These are phyloP conservation scores for Hipparchia sbordonii DNA, from an alignment of 2,888 invertebrate species.

Conservation along the genomic window DNA sequence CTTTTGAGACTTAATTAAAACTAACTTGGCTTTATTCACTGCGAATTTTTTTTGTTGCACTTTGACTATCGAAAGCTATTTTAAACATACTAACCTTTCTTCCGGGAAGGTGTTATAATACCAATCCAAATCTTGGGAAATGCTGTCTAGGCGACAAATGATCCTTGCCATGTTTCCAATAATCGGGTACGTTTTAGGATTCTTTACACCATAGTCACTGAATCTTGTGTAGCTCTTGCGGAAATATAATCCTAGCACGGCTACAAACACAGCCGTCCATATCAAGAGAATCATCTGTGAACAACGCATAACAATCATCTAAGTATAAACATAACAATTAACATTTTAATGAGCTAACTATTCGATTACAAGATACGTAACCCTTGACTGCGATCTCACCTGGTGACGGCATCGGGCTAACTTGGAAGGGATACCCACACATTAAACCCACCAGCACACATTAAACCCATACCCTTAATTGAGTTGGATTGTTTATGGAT, in stretches of 20 bases:
- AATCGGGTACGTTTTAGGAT: conserved; percentile 45
- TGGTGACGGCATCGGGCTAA: too few species aligned
- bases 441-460: too few species aligned
- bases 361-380: too few species aligned
- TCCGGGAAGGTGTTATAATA: conserved; percentile 50
- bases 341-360: too few species aligned
- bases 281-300: conserved; percentile 44
- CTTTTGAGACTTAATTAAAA: too few species aligned
- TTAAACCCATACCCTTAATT: too few species aligned
- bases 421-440: too few species aligned
- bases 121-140: conserved; percentile 41
- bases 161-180: conserved; percentile 50
- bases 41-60: too few species aligned
- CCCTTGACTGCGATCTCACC: neutral
- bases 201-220: conserved; percentile 49
- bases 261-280: conserved; percentile 46
- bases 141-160: conserved; percentile 40
- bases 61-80: too few species aligned
- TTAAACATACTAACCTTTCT: conserved; percentile 46
- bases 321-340: neutral
- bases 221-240: conserved; percentile 48
- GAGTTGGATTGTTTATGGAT: too few species aligned
- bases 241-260: conserved; percentile 44
- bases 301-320: neutral
- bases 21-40: too few species aligned